Evolutionary conservation across 1,140 invertebrate genomes (phyloP), one percentile per base, ranked within the genome.

Genomic region (Riptortus pedestris): DNA sequence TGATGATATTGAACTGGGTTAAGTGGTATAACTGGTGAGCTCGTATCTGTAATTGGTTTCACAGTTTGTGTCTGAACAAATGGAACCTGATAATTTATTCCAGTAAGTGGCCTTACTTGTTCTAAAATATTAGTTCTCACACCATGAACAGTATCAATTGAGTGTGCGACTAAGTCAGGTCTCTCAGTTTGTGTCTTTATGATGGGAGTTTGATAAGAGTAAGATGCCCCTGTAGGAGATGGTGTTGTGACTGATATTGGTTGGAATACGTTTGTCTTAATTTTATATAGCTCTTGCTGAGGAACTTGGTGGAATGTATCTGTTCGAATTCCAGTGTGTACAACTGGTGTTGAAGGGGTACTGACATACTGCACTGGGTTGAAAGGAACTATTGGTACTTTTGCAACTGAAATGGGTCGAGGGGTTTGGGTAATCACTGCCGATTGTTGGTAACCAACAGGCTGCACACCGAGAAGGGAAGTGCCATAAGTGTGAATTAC

Each of bases 321-420:
- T 3, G 61, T 60, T n/a, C 63, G 64, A 29, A 63, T 65, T 9
- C 48, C 57, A 24, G 58, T 38, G 18, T 45, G 57, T 65, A 65
- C 57, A n/a, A 18, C 43, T 31, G 12, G 27, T 12, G 55, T 12
- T 33, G 22, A 5, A n/a, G 31, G 31, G 31, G 31, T 5, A n/a
- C n/a, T n/a, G 31, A 38, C 5, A 28, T 67, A 67, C 18, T 65
- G 59, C 11, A 67, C 66, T 29, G 66, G 66, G n/a, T 64, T 68
- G n/a, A 66, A 48, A 59, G 67, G 67, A 27, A 65, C 28, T 7
- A 64, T 27, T 29, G 67, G 65, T 0, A 63, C 27, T 29, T 61
- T 67, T 24, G 48, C 20, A 16, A 67, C 62, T n/a, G 26, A 28
- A 27, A 67, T 57, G n/a, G 66, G 38, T 27, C 24, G 18, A 7